These are phyloP conservation scores for Equus quagga DNA, from an alignment of 2,113 vertebrate genomes.

Conservation along the genomic window DNA sequence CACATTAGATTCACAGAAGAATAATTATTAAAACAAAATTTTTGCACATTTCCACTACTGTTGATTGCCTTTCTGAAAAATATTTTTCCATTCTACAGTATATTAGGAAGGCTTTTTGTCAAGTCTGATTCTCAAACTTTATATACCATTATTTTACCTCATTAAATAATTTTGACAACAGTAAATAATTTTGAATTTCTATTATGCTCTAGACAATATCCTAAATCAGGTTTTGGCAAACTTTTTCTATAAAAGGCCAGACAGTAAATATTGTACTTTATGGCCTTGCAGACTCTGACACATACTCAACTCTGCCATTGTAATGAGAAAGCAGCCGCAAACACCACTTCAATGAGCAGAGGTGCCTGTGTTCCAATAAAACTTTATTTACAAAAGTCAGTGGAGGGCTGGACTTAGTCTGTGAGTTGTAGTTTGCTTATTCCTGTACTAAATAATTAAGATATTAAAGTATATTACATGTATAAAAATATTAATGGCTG, in stretches of 20 bases:
- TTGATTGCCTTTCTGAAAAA: neutral
- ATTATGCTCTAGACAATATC: neutral
- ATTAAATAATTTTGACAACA: neutral
- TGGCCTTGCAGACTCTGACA: neutral
- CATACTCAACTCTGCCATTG: neutral
- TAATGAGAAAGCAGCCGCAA: neutral
- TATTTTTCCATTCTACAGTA: neutral
- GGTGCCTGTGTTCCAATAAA: neutral
- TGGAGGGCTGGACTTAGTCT: neutral
- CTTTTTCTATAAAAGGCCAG: neutral
- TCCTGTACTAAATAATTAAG: neutral
- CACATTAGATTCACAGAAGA: neutral
- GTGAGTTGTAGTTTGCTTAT: neutral
- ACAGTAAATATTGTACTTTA: neutral
- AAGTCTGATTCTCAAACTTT: neutral
- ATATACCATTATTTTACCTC: neutral
- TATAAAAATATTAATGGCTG: neutral
- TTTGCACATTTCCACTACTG: neutral
- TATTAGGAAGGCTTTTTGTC: neutral
- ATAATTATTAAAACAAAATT: neutral
- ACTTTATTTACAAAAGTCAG: neutral
- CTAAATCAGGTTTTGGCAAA: neutral
- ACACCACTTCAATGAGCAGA: neutral
- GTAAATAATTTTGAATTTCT: neutral
- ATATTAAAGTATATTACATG: neutral